phyloP scores from a whole-genome alignment of 2,888 invertebrate genomes.

The Drosophila diplacantha region DNA sequence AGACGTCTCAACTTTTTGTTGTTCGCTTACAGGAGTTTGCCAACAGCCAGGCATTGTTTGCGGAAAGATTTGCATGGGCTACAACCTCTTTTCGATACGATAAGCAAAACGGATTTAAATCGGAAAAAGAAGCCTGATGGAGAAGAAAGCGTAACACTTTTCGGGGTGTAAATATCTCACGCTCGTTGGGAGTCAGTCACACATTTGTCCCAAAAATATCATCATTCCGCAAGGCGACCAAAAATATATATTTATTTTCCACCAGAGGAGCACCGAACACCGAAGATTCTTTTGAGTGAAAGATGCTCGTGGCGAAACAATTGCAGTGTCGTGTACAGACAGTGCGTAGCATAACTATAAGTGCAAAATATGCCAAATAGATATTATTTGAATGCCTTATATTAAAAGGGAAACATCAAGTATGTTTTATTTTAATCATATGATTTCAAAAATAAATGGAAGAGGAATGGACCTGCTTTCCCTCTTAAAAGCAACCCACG shows the following conservation, averaged over 20 bases:
- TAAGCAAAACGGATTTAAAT: slow-evolving; percentile 14
- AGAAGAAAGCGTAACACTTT: slow-evolving; percentile 12
- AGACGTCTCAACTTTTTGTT: slow-evolving; percentile 36
- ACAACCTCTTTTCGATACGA: slow-evolving; percentile 8
- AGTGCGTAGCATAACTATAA: slow-evolving; percentile 8
- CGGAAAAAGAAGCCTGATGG: background rate
- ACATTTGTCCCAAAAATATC: slow-evolving; percentile 36
- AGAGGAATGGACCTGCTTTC: background rate
- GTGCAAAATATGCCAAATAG: background rate
- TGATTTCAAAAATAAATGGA: background rate
- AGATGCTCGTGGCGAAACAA: slow-evolving; percentile 39
- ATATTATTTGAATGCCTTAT: background rate
- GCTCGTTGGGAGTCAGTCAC: slow-evolving; percentile 28
- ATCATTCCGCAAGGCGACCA: slow-evolving; percentile 30
- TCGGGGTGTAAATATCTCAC: slow-evolving; percentile 23
- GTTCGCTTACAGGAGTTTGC: slow-evolving; percentile 10
- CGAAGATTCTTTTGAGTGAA: slow-evolving; percentile 36
- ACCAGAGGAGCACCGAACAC: slow-evolving; percentile 20
- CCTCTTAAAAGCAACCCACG: slow-evolving; percentile 4
- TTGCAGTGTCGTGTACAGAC: slow-evolving; percentile 33
- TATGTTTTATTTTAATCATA: background rate
- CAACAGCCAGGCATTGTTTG: slow-evolving; percentile 25
- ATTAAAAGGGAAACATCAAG: background rate
- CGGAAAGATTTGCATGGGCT: slow-evolving; percentile 26
- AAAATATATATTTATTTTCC: slow-evolving; percentile 36